Percentiles rank a stretch among this genome's conserved stretches.
Conservation (phyloP, 37 sponge, comb jelly and placozoan species). For the Eunapius fragilis region DNA sequence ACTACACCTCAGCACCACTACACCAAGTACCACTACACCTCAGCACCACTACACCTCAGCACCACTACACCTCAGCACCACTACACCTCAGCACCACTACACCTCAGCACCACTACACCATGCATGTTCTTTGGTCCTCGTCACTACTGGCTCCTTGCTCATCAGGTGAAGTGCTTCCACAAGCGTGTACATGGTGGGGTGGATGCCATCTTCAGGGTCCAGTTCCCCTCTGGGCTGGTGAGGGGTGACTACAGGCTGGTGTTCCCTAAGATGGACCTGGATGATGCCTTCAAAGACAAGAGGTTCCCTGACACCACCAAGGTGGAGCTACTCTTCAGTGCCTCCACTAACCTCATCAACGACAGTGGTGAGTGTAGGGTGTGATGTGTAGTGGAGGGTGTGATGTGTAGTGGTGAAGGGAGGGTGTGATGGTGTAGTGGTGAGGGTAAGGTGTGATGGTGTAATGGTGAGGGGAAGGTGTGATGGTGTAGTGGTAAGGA, state of each 20-base stretch:
- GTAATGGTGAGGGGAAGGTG: too few species aligned
- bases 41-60: too few species aligned
- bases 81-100: too few species aligned
- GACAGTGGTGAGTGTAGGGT: not conserved
- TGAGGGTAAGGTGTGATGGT: too few species aligned
- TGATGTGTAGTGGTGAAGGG: not conserved
- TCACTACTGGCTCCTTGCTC: not conserved
- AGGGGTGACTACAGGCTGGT: constrained; percentile 78
- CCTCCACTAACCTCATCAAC: not conserved
- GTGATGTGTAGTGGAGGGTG: not conserved
- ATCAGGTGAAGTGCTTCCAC: constrained; percentile 90
- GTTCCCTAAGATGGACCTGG: constrained; percentile 85
- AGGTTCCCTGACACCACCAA: constrained; percentile 70
- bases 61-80: too few species aligned
- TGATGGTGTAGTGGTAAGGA: not conserved
- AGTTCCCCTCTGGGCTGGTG: constrained; percentile 88
- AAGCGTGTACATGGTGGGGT: constrained; percentile 74
- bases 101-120: too few species aligned
- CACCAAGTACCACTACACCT: too few species aligned
- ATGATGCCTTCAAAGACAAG: constrained; percentile 92
- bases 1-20: too few species aligned
- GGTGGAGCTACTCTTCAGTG: constrained; percentile 83
- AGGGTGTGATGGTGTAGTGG: not conserved
- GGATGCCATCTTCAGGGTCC: constrained; percentile 86
- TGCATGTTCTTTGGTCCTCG: too few species aligned